Base-by-base conservation (phyloP, 2,888 invertebrate species). In the Noctua janthe region DNA sequence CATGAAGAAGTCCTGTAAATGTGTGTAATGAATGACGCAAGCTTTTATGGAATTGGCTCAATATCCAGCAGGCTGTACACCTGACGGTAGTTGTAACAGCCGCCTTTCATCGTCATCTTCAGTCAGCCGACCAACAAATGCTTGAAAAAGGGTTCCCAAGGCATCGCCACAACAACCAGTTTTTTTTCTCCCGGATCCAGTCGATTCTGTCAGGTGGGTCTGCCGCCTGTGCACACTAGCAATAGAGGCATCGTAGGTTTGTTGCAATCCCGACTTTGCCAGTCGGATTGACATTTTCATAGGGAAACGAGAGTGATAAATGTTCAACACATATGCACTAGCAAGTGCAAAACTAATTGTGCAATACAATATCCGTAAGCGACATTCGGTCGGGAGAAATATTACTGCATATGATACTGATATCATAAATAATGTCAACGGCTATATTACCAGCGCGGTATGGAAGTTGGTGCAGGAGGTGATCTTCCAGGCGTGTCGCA, bases 1-100 rank as follows among this genome's bases (percentile, higher is more conserved):
- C 94, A 98, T 98, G 95, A 99, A 99, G 95, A 99, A 99, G 93
- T 99, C 99, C 99, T 98, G n/a, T n/a, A n/a, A 5, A n/a, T 4
- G 11, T 59, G 1, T 56, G 93, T 67, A 11, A 59, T n/a, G 13
- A n/a, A n/a, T 59, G n/a, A n/a, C 13, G 56, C 23, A 56, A 59
- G n/a, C 23, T 0, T 11, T n/a, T 56, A 56, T n/a, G 23, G n/a
- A 11, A 56, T 56, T 56, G n/a, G 1, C 1, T n/a, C n/a, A 4
- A 56, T 56, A 56, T 56, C 23, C 23, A 56, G 23, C 56, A 10
- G 23, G 56, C 20, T 56, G 20, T 56, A 8, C 8, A 56, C 23
- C 8, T 23, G 29, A 10, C 8, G 23, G 8, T 51, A 51, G 54
- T 20, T 7, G 56, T 56, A 3, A 10, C 20, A 54, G 54, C n/a